A percentile compares a stretch with the other conserved stretches of the same genome.
These are phyloP conservation scores for Sturnus vulgaris DNA, from an alignment of 2,113 vertebrate species.

Conservation along the genomic window DNA sequence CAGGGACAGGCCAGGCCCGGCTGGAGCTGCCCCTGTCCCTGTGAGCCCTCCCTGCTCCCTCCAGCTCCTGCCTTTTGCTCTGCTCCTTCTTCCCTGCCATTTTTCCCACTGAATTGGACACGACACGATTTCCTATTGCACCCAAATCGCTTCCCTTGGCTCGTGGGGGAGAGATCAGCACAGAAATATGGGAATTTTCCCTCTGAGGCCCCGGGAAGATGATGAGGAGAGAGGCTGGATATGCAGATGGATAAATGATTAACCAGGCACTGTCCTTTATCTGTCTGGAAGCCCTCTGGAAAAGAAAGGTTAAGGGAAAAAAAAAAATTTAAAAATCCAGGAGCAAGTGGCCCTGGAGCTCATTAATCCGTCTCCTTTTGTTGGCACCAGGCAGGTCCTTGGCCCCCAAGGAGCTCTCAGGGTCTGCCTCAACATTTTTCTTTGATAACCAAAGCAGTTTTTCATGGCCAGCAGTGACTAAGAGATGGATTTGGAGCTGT, in stretches of 20 bases:
- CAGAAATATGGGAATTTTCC: slow-evolving; percentile 43
- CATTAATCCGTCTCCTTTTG: slow-evolving; percentile 54
- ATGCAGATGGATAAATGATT: slow-evolving; percentile 57
- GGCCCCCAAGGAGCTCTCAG: slow-evolving; percentile 1
- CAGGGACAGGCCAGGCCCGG: not conserved
- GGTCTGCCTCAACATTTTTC: not conserved
- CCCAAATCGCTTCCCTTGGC: slow-evolving; percentile 24
- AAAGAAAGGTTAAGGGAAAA: slow-evolving; percentile 40
- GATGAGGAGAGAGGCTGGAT: slow-evolving; percentile 1
- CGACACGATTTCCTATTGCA: not conserved
- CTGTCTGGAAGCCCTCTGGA: slow-evolving; percentile 39
- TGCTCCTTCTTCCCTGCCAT: not conserved
- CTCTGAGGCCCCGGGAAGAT: slow-evolving; percentile 2
- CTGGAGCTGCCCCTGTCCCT: not conserved
- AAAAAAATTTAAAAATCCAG: not conserved
- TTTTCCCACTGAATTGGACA: not conserved
- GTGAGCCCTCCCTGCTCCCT: not conserved
- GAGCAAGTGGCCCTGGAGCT: slow-evolving; percentile 34
- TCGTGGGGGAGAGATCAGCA: slow-evolving; percentile 16
- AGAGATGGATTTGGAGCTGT: slow-evolving; percentile 3
- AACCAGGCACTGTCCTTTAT: slow-evolving; percentile 46
- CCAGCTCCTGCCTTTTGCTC: not conserved
- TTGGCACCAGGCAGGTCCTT: slow-evolving; percentile 30
- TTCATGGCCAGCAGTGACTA: slow-evolving; percentile 10
- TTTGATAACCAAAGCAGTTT: slow-evolving; percentile 21